Base-by-base conservation (phyloP, 2,888 invertebrate species). In the Uloborus plumipes region DNA sequence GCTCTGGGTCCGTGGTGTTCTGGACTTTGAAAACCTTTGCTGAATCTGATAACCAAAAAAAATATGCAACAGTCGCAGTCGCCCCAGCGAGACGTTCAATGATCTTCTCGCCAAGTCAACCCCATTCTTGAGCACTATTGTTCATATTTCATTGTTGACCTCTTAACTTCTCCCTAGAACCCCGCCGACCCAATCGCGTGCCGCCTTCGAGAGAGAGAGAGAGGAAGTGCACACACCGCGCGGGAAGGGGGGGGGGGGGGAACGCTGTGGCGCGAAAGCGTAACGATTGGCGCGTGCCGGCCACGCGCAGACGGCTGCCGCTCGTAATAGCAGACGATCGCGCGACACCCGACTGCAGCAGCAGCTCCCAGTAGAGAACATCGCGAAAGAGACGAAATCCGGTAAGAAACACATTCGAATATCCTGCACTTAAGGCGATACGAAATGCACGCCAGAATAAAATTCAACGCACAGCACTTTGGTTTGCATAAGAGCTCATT, bases 241-340 rank as follows among this genome's bases (percentile, higher is more conserved):
- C 31, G 39, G 20, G 50, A 70, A 47, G 50, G 66, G 67, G n/a
- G 39, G 47, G 67, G 61, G 66, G 59, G 47, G 2, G 49, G 59
- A 55, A 67, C 61, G 55, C 58, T 4, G 7, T 7, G 14, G 20
- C 9, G 59, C 55, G 51, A n/a, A 26, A 39, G 80, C 70, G 80
- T 81, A 74, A 70, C 74, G 80, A 51, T 70, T 74, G 80, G 74
- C 80, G 80, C 80, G 80, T 81, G 80, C 80, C 80, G 39, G 80
- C 61, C 80, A 81, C 80, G 80, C 74, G 80, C 67, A 81, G 80
- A 74, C 18, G 50, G 49, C 26, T 58, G 61, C 47, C 31, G n/a
- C 67, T 26, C 31, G 55, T 16, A n/a, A n/a, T n/a, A 64, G 70
- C 69, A 51, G 70, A 69, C 47, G 62, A 74, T 49, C 61, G 47